Evolutionary conservation across 2,797 vertebrate species (phyloP).

Genomic region (Ceyx erithaca): DNA sequence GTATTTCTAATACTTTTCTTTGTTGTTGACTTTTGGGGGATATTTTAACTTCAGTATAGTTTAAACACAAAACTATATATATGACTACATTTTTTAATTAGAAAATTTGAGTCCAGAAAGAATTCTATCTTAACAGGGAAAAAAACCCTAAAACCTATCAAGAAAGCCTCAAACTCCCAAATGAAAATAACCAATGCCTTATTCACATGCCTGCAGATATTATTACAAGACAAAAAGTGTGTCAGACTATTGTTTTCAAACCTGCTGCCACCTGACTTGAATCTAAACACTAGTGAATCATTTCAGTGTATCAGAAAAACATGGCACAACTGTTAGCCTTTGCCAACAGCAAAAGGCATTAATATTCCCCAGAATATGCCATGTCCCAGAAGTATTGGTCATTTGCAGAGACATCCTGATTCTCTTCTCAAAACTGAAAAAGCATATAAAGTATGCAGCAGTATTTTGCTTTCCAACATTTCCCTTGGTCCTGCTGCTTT

Average conservation of each 20-base stretch:
- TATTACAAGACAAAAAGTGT: not conserved
- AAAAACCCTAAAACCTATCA: not conserved
- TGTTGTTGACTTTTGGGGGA: not conserved
- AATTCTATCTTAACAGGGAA: not conserved
- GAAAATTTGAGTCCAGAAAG: not conserved
- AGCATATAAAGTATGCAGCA: not conserved
- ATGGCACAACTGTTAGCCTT: not conserved
- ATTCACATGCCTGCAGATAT: not conserved
- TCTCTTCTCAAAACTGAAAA: not conserved
- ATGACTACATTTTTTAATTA: not conserved
- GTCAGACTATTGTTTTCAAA: not conserved
- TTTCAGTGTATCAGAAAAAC: not conserved
- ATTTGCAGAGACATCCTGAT: not conserved
- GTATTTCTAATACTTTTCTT: constrained; percentile 1
- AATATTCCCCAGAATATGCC: not conserved
- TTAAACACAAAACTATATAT: not conserved
- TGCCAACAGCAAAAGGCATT: not conserved
- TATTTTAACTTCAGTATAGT: not conserved
- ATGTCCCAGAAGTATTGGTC: not conserved
- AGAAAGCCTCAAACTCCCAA: not conserved
- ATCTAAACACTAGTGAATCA: not conserved
- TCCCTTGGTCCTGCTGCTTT: not conserved
- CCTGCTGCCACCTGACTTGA: rapidly evolving
- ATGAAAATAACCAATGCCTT: not conserved
- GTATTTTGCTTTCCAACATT: constrained; percentile 31